phyloP scores from a whole-genome alignment of 2,797 vertebrate genomes.

The Pseudocheirus occidentalis region DNA sequence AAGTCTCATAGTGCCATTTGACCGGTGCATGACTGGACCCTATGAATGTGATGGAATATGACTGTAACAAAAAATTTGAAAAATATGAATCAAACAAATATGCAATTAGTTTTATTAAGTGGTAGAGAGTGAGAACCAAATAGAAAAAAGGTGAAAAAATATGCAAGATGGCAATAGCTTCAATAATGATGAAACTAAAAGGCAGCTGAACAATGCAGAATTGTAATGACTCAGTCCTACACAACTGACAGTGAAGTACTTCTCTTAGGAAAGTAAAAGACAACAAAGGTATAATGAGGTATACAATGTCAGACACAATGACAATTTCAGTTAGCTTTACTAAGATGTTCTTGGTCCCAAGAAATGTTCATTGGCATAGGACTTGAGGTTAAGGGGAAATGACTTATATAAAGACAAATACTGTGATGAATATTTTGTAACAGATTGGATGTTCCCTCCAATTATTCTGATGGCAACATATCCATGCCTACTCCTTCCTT shows the following conservation, averaged over 20 bases:
- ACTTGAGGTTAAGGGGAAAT: neutral
- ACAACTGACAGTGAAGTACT: neutral
- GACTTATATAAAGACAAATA: neutral
- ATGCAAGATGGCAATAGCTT: neutral
- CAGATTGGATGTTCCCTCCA: neutral
- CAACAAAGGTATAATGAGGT: neutral
- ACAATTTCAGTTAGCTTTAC: neutral
- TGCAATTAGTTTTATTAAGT: neutral
- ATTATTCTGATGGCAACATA: neutral
- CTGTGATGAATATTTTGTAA: neutral
- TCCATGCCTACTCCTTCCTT: neutral
- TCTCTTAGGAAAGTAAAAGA: neutral
- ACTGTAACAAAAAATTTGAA: neutral
- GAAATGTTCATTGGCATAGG: neutral
- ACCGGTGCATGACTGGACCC: neutral
- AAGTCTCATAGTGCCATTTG: neutral
- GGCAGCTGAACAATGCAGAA: neutral
- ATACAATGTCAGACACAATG: neutral
- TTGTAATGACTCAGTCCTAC: neutral
- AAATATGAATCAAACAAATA: neutral
- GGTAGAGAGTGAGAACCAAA: neutral
- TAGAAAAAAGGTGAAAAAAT: neutral
- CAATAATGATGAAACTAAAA: neutral
- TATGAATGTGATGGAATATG: neutral
- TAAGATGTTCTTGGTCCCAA: neutral